Percentiles rank a stretch among this genome's conserved stretches.
These are phyloP conservation scores for Xenops minutus DNA, from an alignment of 2,797 vertebrate genomes.

Conservation along the genomic window DNA sequence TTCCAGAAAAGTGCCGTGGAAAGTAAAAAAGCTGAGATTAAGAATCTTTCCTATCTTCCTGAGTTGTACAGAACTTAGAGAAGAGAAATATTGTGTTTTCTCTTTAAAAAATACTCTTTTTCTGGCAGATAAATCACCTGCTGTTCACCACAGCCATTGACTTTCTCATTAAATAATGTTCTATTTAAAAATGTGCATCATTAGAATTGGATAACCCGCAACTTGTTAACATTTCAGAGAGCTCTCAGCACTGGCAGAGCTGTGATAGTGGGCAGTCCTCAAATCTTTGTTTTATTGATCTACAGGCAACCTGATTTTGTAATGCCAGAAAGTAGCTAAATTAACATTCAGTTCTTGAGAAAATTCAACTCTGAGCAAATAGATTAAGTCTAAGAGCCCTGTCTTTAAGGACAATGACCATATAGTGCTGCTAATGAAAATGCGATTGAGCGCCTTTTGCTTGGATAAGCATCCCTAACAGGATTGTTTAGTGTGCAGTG, in stretches of 20 bases:
- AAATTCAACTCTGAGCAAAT: neutral
- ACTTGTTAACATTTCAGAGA: neutral
- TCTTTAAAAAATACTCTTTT: neutral
- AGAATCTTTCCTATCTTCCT: neutral
- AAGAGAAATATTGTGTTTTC: neutral
- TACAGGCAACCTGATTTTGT: neutral
- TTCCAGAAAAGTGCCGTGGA: neutral
- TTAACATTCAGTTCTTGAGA: neutral
- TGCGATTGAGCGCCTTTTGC: neutral
- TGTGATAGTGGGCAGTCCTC: neutral
- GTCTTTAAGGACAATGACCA: constrained; percentile 40
- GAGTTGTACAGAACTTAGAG: neutral
- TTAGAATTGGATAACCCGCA: neutral
- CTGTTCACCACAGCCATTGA: neutral
- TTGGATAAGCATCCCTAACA: constrained; percentile 41
- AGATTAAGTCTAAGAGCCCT: neutral
- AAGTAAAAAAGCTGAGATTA: neutral
- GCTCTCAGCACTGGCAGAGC: neutral
- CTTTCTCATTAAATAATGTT: neutral
- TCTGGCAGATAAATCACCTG: neutral
- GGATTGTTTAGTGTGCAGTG: constrained; percentile 3
- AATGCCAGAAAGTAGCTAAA: neutral
- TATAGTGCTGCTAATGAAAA: constrained; percentile 38
- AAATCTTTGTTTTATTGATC: neutral
- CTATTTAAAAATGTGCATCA: neutral